These are phyloP conservation scores for Calliphora vomitoria DNA, from an alignment of 2,888 invertebrate genomes.

Conservation along the genomic window DNA sequence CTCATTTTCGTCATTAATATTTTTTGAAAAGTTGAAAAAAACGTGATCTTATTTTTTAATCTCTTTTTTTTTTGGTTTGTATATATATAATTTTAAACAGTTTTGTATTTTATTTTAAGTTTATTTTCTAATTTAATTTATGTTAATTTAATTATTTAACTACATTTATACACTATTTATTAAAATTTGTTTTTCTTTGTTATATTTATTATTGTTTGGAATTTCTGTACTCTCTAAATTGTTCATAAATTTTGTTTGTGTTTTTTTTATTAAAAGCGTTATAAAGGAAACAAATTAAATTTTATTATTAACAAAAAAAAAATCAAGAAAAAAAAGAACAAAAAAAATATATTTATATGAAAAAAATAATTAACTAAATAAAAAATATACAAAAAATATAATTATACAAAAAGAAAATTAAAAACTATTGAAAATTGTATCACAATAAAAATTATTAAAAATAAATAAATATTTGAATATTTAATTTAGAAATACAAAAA, in stretches of 20 bases:
- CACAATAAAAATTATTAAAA: constrained; percentile 58
- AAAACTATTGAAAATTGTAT: constrained; percentile 66
- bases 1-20: not conserved
- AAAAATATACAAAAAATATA: constrained; percentile 61
- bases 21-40: not conserved
- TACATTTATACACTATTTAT: no score
- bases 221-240: not conserved
- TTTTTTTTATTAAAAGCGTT: not conserved
- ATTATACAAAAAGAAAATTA: constrained; percentile 19
- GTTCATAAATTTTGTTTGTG: not conserved
- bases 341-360: not conserved
- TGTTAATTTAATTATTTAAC: not conserved
- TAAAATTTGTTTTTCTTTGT: not conserved
- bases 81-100: not conserved
- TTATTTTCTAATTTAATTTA: constrained; percentile 8
- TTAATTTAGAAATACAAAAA: constrained; percentile 58
- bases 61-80: constrained; percentile 8
- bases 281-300: not conserved
- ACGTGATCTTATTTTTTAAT: constrained; percentile 46
- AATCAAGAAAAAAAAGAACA: not conserved
- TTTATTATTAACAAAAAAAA: not conserved
- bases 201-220: not conserved
- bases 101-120: constrained; percentile 21
- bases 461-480: constrained; percentile 64
- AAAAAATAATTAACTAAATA: constrained; percentile 57